Conservation (phyloP, 2,888 invertebrate genomes). For the Ormyrus nitidulus region DNA sequence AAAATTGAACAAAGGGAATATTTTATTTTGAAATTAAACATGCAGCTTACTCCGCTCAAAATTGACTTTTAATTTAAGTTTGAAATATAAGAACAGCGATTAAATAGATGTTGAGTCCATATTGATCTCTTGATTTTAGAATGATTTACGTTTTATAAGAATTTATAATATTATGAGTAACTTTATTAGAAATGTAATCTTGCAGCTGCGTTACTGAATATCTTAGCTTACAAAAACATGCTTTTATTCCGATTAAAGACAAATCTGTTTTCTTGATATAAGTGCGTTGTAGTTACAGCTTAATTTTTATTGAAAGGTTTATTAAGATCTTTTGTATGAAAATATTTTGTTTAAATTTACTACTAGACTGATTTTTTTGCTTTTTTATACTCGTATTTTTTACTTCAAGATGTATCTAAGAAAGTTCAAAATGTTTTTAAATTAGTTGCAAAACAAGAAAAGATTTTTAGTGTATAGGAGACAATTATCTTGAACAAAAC, state of each 20-base stretch:
- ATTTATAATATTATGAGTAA: background rate
- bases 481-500: background rate
- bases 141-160: conserved; percentile 21
- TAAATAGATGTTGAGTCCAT: background rate
- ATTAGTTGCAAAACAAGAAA: conserved; percentile 28
- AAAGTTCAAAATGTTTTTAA: conserved; percentile 19
- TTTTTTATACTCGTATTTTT: conserved; percentile 43
- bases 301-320: conserved; percentile 1
- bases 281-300: conserved; percentile 23
- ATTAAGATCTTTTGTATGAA: conserved; percentile 31
- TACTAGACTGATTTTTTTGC: conserved; percentile 49
- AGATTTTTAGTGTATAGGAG: conserved; percentile 15
- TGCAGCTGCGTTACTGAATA: conserved; percentile 37
- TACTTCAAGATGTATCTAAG: conserved; percentile 27
- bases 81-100: too few relatives aligned
- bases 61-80: too few relatives aligned
- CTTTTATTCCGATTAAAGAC: background rate
- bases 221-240: background rate
- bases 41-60: too few relatives aligned
- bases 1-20: too few relatives aligned
- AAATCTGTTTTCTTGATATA: conserved; percentile 18
- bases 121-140: conserved; percentile 26
- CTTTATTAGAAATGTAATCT: background rate
- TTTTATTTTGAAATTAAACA: too few relatives aligned
- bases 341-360: conserved; percentile 41